Conservation (phyloP, 2,888 invertebrate species). For the Zaprionus obscuricornis region DNA sequence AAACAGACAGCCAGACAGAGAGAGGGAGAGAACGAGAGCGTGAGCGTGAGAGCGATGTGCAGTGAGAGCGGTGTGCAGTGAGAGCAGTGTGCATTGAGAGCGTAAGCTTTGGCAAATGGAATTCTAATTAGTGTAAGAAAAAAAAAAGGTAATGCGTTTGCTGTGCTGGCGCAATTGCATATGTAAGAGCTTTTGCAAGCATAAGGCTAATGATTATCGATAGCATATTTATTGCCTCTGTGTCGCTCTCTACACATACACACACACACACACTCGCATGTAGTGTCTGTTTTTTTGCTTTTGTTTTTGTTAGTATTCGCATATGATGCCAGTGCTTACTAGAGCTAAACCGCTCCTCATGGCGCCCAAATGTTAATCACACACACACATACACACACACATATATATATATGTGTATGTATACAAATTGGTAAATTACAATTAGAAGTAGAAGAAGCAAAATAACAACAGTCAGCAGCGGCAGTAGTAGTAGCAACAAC, state of each 20-base stretch:
- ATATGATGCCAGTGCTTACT: slow-evolving; percentile 12
- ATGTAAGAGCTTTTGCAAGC: too few species aligned
- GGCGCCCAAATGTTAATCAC: neutral
- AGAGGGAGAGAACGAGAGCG: neutral
- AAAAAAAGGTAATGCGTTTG: too few species aligned
- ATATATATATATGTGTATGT: neutral
- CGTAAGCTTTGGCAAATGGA: too few species aligned
- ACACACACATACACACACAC: neutral
- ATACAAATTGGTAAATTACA: neutral
- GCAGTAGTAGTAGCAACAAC: too few species aligned
- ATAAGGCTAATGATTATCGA: slow-evolving; percentile 26
- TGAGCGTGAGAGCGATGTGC: neutral
- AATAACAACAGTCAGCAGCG: too few species aligned
- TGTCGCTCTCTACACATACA: too few species aligned
- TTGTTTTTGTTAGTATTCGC: neutral
- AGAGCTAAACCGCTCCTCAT: slow-evolving; percentile 14
- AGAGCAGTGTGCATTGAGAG: too few species aligned
- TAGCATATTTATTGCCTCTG: neutral
- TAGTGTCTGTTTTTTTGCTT: neutral
- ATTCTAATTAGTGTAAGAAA: too few species aligned
- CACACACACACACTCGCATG: too few species aligned
- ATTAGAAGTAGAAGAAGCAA: neutral
- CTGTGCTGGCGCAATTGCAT: too few species aligned
- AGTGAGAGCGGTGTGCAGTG: too few species aligned
- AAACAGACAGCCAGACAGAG: too few species aligned